Conservation (phyloP, 1,140 invertebrate species). For the Oreohelix idahoensis region DNA sequence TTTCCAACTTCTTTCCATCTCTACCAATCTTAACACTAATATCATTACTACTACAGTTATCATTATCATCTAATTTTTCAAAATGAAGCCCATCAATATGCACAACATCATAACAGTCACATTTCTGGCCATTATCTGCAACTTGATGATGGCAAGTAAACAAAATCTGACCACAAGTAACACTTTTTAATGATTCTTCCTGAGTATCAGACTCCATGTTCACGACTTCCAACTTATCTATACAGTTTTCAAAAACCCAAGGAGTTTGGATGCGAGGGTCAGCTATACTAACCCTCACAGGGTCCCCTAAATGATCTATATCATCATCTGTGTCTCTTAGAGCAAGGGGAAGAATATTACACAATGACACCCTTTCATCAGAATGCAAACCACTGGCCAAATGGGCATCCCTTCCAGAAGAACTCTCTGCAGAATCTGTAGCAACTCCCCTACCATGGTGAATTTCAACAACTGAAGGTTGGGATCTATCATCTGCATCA, state of each 20-base stretch:
- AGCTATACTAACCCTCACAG: neutral
- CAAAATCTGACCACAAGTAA: neutral
- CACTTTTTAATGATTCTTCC: neutral
- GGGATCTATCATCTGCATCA: neutral
- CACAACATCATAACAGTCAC: neutral
- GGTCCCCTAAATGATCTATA: constrained; percentile 22
- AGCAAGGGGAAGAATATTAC: neutral
- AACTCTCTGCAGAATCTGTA: neutral
- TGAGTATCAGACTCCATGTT: neutral
- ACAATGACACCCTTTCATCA: neutral
- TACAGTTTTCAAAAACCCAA: neutral
- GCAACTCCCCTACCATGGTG: neutral
- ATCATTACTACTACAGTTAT: neutral
- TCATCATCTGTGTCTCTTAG: constrained; percentile 38
- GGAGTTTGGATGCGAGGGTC: neutral
- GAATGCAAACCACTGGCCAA: neutral
- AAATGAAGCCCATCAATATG: neutral
- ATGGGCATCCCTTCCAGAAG: neutral
- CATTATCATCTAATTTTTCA: neutral
- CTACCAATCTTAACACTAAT: neutral
- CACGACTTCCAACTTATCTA: neutral
- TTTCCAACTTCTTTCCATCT: neutral
- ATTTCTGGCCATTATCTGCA: neutral
- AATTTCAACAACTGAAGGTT: neutral
- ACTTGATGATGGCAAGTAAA: neutral